Base-by-base conservation (phyloP, 1,140 invertebrate genomes). In the Drosophila santomea region DNA sequence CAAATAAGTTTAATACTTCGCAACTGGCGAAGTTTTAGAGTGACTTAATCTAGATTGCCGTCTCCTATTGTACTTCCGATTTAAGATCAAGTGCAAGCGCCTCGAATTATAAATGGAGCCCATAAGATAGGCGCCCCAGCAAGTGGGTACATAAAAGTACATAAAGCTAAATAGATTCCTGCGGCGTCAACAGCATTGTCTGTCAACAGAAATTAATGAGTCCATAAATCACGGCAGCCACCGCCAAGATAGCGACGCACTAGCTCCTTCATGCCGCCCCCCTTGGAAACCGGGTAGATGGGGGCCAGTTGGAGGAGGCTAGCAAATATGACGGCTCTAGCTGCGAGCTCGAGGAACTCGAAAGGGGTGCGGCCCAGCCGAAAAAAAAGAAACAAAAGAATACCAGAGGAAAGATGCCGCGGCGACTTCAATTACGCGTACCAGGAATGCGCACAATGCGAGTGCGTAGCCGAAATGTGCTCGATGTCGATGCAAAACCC, bases 201-300 rank as follows among this genome's bases (percentile, higher is more conserved):
- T 91, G 90, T 91, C 90, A 91, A 91, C 90, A 90, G 83, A 91
- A 91, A 91, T 91, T 91, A 91, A 91, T 91, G 90, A 83, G 86
- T 89, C 67, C 90, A 91, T 91, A 91, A 91, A 91, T 91, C 90
- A 91, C 74, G 64, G 51, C 74, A 85, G 77, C 59, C 76, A 73
- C 59, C 73, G 57, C 78, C 64, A 73, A 62, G 68, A 68, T 68
- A 63, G 59, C 59, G 32, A 48, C 76, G 60, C 52, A 57, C 62
- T 67, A 17, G 41, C 45, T 59, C 52, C 28, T 38, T 11, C 38
- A 12, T 20, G 8, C 62, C 55, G 59, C 48, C 28, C 47, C 48
- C 38, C 43, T 62, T 20, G 64, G 11, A 47, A 14, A 12, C 0
- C 11, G 12, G 38, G 43, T 32, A 32, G 7, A 11, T 20, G 43